Evolutionary conservation across 2,797 vertebrate genomes (phyloP), one percentile per base, ranked within the genome.

Genomic region (Pelochelys cantorii): DNA sequence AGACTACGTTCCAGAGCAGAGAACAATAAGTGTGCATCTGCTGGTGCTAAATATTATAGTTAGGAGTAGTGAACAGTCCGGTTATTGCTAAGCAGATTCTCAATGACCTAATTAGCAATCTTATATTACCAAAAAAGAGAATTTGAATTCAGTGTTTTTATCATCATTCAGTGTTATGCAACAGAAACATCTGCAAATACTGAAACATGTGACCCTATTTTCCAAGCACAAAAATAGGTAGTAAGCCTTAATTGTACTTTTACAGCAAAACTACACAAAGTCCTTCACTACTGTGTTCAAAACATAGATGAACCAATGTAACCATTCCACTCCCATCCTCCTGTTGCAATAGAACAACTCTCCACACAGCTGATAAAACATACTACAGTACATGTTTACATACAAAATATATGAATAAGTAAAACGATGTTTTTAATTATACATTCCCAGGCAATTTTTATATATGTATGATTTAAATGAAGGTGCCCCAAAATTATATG

Each of bases 391-490:
- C 5, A 42, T 48, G 20, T 34, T 23, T 75, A 42, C 23, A 48
- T 75, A 75, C 34, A 42, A 48, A 48, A 48, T 48, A 42, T 42
- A 48, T 48, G 42, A 48, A 9, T 48, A 48, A 48, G 42, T 48
- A 48, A 48, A 48, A 48, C 27, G 23, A 48, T 7, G 23, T 75
- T 48, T 48, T 14, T 48, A 42, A 48, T 14, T 11, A 75, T 37
- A 48, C 23, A 42, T 20, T 79, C 8, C 9, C 88, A 31, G 5
- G 11, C 78, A 92, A 84, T 48, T 37, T 27, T 12, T 60, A 84
- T 0, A 0, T 0, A 83, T 52, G 5, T 68, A n/a, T 34, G 9
- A 34, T 68, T 34, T 68, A 18, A 68, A 68, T 68, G n/a, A 42
- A 59, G 10, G 74, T 62, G 37, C 37, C 42, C 60, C n/a, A 74